Evolutionary conservation across 2,797 vertebrate species (phyloP).

Genomic region (Aplochiton taeniatus): DNA sequence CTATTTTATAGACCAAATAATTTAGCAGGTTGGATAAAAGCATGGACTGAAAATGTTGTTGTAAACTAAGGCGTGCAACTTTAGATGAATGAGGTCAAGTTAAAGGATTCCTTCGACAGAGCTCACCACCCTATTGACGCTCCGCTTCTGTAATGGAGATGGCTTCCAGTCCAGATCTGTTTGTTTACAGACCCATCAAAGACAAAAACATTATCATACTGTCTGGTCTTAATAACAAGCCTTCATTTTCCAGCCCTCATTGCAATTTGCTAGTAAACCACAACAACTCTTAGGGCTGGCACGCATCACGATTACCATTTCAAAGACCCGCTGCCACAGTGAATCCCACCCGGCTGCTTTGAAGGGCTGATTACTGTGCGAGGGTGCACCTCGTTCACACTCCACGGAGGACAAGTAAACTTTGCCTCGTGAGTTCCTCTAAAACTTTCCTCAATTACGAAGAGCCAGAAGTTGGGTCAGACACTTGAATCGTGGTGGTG

Average conservation of each 20-base stretch:
- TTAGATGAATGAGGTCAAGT: no score
- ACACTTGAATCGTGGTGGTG: no score
- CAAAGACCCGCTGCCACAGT: constrained; percentile 41
- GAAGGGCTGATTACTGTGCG: constrained; percentile 39
- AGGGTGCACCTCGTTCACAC: constrained; percentile 27
- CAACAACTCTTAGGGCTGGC: constrained; percentile 26
- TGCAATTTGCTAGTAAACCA: constrained; percentile 25
- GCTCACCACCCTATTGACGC: no score
- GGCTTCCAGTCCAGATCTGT: neutral
- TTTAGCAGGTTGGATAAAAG: no score
- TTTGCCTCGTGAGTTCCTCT: constrained; percentile 33
- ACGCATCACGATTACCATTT: constrained; percentile 53
- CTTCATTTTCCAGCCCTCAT: neutral
- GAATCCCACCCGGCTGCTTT: constrained; percentile 19
- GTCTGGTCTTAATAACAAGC: neutral
- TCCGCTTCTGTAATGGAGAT: no score
- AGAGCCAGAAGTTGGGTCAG: constrained; percentile 16
- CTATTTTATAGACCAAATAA: no score
- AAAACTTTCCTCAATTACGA: constrained; percentile 57
- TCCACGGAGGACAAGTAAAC: constrained; percentile 19
- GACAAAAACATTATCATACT: neutral
- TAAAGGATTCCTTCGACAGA: no score
- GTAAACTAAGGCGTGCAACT: no score
- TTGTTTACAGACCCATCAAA: neutral
- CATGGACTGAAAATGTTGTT: no score